These are phyloP conservation scores for Gonatopus flavifemur DNA, from an alignment of 1,140 invertebrate species.

Conservation along the genomic window DNA sequence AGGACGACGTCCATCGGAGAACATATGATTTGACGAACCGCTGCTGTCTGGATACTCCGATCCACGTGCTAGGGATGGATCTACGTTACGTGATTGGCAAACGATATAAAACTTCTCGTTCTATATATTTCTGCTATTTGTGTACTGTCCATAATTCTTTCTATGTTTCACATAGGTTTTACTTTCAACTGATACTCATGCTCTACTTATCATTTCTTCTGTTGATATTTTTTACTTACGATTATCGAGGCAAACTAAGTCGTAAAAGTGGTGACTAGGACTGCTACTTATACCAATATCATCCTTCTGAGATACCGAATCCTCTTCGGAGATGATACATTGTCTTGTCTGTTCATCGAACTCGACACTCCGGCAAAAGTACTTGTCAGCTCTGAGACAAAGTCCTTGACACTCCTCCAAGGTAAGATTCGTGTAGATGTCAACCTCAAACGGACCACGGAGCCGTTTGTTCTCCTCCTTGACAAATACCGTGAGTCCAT, in stretches of 20 bases:
- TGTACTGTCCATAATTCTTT: too few species aligned
- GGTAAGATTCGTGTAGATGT: conserved; percentile 81
- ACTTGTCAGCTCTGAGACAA: conserved; percentile 78
- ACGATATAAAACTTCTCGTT: too few species aligned
- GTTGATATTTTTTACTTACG: conserved; percentile 64
- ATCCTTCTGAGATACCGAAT: conserved; percentile 83
- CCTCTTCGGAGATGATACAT: conserved; percentile 86
- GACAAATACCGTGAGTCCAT: conserved; percentile 81
- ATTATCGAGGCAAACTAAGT: conserved; percentile 82
- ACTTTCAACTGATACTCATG: too few species aligned
- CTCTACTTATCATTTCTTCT: too few species aligned
- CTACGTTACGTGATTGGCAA: conserved; percentile 51
- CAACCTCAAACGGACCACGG: conserved; percentile 83
- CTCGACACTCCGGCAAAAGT: conserved; percentile 87
- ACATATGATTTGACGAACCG: conserved; percentile 73
- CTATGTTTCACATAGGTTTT: too few species aligned
- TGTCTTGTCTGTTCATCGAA: conserved; percentile 83
- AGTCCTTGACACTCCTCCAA: conserved; percentile 81
- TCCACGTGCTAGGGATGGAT: conserved; percentile 65
- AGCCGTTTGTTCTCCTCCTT: conserved; percentile 87
- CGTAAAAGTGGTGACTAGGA: conserved; percentile 81
- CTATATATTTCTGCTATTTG: too few species aligned
- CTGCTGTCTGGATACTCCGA: conserved; percentile 84
- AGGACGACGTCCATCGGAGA: conserved; percentile 74
- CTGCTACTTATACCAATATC: conserved; percentile 79